phyloP scores from a whole-genome alignment of 1,140 invertebrate species.

The Caenorhabditis remanei region DNA sequence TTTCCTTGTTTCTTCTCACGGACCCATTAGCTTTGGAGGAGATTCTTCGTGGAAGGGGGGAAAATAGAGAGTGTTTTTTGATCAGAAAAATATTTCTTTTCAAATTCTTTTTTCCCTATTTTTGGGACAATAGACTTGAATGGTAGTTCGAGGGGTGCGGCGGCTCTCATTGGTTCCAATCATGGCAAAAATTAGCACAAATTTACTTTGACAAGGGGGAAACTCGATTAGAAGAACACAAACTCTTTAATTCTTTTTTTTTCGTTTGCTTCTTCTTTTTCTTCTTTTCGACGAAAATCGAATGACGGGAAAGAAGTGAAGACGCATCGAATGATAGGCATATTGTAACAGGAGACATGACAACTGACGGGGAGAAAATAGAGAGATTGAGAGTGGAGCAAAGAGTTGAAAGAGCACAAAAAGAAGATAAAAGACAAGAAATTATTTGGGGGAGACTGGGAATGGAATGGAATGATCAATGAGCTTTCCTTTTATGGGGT shows the following conservation, averaged over 20 bases:
- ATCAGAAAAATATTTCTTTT: too few relatives aligned
- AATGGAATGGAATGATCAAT: constrained; percentile 37
- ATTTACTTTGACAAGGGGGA: not conserved
- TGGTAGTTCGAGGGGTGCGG: too few relatives aligned
- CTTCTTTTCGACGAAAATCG: not conserved
- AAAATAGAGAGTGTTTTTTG: constrained; percentile 4
- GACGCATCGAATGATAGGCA: constrained; percentile 29
- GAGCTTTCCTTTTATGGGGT: not conserved
- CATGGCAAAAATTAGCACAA: not conserved
- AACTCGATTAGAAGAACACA: not conserved
- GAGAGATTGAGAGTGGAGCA: too few relatives aligned
- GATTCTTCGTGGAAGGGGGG: not conserved
- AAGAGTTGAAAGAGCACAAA: constrained; percentile 10
- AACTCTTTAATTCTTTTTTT: not conserved
- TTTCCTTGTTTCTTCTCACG: constrained; percentile 40
- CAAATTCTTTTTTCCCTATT: not conserved
- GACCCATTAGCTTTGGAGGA: constrained; percentile 33
- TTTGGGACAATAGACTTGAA: not conserved
- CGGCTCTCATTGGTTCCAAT: not conserved
- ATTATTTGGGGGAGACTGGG: constrained; percentile 1
- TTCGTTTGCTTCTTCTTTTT: not conserved
- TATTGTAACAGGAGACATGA: constrained; percentile 53
- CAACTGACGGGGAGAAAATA: constrained; percentile 15
- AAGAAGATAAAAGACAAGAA: not conserved
- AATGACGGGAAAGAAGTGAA: not conserved